phyloP scores from a whole-genome alignment of 2,888 invertebrate genomes.

The Dryadula phaetusa region DNA sequence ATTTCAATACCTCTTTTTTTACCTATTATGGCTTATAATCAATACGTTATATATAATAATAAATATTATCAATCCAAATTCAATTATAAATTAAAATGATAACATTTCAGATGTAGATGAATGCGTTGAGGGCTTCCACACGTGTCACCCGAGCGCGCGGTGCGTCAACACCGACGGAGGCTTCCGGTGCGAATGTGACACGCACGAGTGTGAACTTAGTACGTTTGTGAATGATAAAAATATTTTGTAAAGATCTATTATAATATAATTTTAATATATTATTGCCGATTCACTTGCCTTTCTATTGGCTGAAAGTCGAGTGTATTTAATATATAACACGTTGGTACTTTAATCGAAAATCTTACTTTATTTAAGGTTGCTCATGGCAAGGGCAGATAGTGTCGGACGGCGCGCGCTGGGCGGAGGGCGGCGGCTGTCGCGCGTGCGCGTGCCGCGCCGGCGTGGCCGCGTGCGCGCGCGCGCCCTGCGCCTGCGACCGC shows the following conservation, averaged over 20 bases:
- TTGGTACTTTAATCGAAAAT: too few species aligned
- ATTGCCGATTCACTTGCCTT: too few species aligned
- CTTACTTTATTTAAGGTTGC: too few species aligned
- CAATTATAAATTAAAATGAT: neutral
- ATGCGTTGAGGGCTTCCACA: slow-evolving; percentile 89
- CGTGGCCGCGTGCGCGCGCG: slow-evolving; percentile 87
- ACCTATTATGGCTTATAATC: too few species aligned
- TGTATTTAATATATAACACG: too few species aligned
- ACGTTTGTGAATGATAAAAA: slow-evolving; percentile 54
- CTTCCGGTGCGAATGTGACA: slow-evolving; percentile 90
- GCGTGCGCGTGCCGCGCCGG: slow-evolving; percentile 81
- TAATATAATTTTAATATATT: neutral
- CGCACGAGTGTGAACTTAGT: slow-evolving; percentile 87
- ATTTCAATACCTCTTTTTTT: too few species aligned
- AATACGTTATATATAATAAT: too few species aligned
- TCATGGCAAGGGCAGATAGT: slow-evolving; percentile 88
- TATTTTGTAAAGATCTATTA: neutral
- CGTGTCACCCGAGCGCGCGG: slow-evolving; percentile 90
- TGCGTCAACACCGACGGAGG: slow-evolving; percentile 93
- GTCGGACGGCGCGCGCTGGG: slow-evolving; percentile 83
- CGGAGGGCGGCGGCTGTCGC: slow-evolving; percentile 77
- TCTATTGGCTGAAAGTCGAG: too few species aligned
- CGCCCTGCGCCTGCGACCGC: slow-evolving; percentile 87
- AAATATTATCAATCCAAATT: too few species aligned
- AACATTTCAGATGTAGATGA: slow-evolving; percentile 90